phyloP scores from a whole-genome alignment of 2,113 vertebrate species.

The Toxostoma redivivum region DNA sequence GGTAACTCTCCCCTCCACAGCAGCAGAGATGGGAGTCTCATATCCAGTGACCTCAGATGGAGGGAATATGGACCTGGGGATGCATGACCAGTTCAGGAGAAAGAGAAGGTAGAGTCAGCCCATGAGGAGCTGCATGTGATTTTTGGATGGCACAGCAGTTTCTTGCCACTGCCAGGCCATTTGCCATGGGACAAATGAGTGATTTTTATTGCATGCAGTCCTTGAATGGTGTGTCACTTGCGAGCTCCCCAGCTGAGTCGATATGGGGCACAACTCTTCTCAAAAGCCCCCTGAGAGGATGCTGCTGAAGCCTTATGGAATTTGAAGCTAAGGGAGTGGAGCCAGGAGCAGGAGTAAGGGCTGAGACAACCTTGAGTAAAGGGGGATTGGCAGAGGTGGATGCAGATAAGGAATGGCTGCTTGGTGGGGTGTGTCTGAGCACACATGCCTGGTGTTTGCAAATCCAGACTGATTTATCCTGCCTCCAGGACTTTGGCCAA shows the following conservation, averaged over 20 bases:
- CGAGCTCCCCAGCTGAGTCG: neutral
- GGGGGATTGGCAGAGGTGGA: neutral
- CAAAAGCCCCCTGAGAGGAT: neutral
- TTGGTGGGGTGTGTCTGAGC: neutral
- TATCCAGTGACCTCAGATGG: neutral
- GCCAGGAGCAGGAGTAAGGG: neutral
- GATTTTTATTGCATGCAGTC: neutral
- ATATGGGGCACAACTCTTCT: neutral
- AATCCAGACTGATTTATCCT: slow-evolving; percentile 26
- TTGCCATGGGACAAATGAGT: neutral
- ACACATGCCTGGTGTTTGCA: neutral
- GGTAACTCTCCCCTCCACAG: neutral
- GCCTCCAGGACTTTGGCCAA: slow-evolving; percentile 36
- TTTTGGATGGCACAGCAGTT: neutral
- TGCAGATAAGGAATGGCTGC: neutral
- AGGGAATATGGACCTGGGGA: neutral
- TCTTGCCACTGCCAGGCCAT: neutral
- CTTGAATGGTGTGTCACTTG: neutral
- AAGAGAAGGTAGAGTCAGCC: neutral
- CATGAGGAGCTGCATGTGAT: neutral
- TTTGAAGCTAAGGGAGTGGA: neutral
- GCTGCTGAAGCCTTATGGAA: neutral
- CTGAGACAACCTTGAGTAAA: neutral
- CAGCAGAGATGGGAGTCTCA: neutral
- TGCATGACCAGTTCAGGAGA: neutral